These are phyloP conservation scores for Polypterus bichir DNA, from an alignment of 2,113 vertebrate species.

Conservation along the genomic window DNA sequence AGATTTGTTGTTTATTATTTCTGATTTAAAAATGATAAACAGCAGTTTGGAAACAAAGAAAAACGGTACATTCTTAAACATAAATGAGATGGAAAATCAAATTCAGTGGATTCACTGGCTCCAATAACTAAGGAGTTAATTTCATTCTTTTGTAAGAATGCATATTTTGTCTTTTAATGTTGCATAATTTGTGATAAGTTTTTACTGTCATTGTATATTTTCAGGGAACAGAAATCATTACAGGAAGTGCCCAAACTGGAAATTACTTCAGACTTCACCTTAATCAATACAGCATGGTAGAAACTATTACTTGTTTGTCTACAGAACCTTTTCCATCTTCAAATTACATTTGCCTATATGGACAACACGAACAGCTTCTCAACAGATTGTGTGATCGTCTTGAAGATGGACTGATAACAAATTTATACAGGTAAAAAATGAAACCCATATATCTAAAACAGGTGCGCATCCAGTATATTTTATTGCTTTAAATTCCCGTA, in stretches of 20 bases:
- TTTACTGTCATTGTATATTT: constrained; percentile 14
- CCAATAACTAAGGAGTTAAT: neutral
- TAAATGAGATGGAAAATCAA: neutral
- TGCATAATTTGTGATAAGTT: neutral
- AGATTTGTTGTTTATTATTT: too few relatives aligned
- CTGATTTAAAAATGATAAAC: too few relatives aligned
- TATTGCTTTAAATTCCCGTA: constrained; percentile 6
- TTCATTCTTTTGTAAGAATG: neutral
- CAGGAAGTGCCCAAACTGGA: constrained; percentile 48
- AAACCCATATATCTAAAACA: neutral
- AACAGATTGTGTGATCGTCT: constrained; percentile 62
- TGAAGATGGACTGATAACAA: constrained; percentile 45
- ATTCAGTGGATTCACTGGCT: neutral
- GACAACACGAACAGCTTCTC: constrained; percentile 73
- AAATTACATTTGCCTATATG: constrained; percentile 70
- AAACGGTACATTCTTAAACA: neutral
- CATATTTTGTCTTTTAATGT: neutral
- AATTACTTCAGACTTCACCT: constrained; percentile 74
- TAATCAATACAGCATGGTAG: constrained; percentile 50
- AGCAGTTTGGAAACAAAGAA: too few relatives aligned
- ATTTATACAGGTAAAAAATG: constrained; percentile 73
- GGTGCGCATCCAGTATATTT: neutral
- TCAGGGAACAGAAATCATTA: constrained; percentile 59
- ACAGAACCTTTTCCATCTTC: constrained; percentile 56
- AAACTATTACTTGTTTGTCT: constrained; percentile 74